Percentiles rank a stretch among this genome's conserved stretches.
These are phyloP conservation scores for Oryzias curvinotus DNA, from an alignment of 2,113 vertebrate genomes.

Conservation along the genomic window DNA sequence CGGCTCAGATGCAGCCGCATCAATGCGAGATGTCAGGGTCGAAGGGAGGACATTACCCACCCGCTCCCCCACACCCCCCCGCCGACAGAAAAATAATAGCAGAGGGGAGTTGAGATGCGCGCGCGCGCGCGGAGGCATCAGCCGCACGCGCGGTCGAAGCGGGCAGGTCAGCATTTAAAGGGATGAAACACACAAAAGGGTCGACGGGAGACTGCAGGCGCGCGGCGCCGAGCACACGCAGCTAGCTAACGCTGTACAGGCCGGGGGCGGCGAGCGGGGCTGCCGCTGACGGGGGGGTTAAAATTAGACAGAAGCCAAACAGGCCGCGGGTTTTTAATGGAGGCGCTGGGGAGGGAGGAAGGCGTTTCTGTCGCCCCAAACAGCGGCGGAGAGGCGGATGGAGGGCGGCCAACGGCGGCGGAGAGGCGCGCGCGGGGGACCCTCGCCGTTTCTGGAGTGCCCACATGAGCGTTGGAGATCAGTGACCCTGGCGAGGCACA, in stretches of 20 bases:
- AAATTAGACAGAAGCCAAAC: slow-evolving; percentile 16
- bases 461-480: slow-evolving; percentile 37
- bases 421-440: slow-evolving; percentile 1
- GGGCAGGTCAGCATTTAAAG: slow-evolving; percentile 16
- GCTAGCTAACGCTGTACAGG: slow-evolving; percentile 53
- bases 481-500: slow-evolving; percentile 72
- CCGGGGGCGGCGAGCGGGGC: slow-evolving; percentile 41
- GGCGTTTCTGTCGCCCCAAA: slow-evolving; percentile 41
- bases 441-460: slow-evolving; percentile 27
- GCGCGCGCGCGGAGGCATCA: neutral
- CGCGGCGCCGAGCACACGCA: slow-evolving; percentile 31
- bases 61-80: too few species aligned
- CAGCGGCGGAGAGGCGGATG: slow-evolving; percentile 27
- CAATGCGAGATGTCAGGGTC: slow-evolving; percentile 1
- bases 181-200: slow-evolving; percentile 43
- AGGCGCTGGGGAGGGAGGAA: slow-evolving; percentile 40
- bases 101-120: slow-evolving; percentile 2
- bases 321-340: slow-evolving; percentile 58
- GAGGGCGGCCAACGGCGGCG: slow-evolving; percentile 32
- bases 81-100: neutral
- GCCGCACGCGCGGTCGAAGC: neutral
- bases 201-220: slow-evolving; percentile 19
- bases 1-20: slow-evolving; percentile 16
- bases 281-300: slow-evolving; percentile 5
- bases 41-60: neutral